Evolutionary conservation across 2,797 vertebrate species (phyloP), one percentile per base, ranked within the genome.

Genomic region (Thaleichthys pacificus): DNA sequence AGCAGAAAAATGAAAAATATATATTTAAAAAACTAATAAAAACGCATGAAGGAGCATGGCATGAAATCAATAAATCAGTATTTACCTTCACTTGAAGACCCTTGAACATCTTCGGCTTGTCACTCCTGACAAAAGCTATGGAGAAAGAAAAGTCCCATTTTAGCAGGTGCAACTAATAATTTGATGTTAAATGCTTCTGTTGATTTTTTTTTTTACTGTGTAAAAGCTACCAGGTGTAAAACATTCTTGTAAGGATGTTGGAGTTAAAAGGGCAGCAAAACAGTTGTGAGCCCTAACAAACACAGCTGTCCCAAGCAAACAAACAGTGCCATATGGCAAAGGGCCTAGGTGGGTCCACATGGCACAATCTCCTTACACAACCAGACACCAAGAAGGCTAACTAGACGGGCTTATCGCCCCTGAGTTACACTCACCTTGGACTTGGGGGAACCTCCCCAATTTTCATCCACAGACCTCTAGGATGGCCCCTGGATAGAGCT

Each of bases 391-490:
- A 72, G 80, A 80, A 35, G 73, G 5, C 22, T 24, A 24, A n/a
- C 51, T 21, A 62, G 42, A 58, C 32, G 8, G 68, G 79, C 82
- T 75, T 80, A 79, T 86, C 79, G 24, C n/a, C 3, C 30, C 3
- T 24, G 9, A 28, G 32, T 21, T 47, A 14, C 19, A 35, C 67
- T 88, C 86, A 98, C 98, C 98, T 95, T 99, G 98, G 94, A 99
- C 97, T 96, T 99, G 97, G 83, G 98, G 98, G 97, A 99, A 99
- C 96, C 98, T 92, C 88, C 97, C 98, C 92, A 99, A 21, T 94
- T 99, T 99, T 99, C 97, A 99, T 99, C 98, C 98, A 87, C 98
- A 99, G 75, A 99, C 97, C 89, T 98, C 97, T 7, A 99, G 94
- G 87, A 99, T 96, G 89, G 98, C 98, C 77, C 98, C 98, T 51